Conservation (phyloP, 2,113 vertebrate genomes). For the Hyperopisus bebe region DNA sequence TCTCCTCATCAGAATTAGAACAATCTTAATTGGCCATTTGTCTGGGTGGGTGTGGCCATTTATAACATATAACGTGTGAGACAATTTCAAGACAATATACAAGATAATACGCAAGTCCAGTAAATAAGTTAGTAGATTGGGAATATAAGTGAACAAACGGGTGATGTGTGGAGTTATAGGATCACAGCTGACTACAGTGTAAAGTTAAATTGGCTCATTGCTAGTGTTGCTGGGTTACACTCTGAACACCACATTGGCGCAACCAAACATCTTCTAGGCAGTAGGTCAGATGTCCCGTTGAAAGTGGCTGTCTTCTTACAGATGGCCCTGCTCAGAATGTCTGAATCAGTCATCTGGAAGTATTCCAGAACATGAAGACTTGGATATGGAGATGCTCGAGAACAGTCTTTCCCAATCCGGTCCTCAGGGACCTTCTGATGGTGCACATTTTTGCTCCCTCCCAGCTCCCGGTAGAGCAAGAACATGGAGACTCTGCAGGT, state of each 20-base stretch:
- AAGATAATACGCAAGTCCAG: neutral
- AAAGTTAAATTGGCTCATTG: neutral
- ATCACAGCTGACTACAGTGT: neutral
- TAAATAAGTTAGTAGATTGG: neutral
- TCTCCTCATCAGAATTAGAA: neutral
- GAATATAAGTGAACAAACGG: neutral
- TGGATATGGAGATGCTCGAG: neutral
- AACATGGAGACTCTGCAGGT: neutral
- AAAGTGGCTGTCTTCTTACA: neutral
- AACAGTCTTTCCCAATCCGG: neutral
- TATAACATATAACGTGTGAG: neutral
- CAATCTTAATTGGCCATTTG: neutral
- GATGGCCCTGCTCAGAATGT: neutral
- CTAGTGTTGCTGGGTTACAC: neutral
- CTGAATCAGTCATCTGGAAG: neutral
- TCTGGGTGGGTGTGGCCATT: neutral
- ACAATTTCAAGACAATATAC: neutral
- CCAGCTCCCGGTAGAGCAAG: neutral
- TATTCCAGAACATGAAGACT: neutral
- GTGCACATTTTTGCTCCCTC: neutral
- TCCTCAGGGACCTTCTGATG: neutral
- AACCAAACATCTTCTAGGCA: neutral
- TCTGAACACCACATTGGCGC: neutral
- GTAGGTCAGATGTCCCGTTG: neutral
- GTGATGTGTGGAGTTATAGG: neutral